Percentiles rank a stretch among this genome's conserved stretches.
phyloP scores from a whole-genome alignment of 2,113 vertebrate genomes.

The Tachysurus vachellii region DNA sequence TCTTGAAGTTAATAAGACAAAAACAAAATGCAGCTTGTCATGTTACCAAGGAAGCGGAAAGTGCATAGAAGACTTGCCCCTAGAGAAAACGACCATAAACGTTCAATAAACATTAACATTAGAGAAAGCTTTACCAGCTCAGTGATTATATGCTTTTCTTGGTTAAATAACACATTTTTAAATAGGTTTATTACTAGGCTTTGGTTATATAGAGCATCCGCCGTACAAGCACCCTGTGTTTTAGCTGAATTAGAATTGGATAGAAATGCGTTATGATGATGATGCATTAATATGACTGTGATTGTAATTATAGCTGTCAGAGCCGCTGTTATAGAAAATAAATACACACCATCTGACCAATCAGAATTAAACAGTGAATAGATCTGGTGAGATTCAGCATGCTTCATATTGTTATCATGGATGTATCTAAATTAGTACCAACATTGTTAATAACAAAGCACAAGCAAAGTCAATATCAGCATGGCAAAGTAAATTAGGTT shows the following conservation, averaged over 20 bases:
- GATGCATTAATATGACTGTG: background rate
- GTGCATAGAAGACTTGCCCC: background rate
- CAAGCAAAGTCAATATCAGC: too few species aligned
- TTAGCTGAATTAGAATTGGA: background rate
- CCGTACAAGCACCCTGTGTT: background rate
- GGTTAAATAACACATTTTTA: background rate
- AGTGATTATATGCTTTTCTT: background rate
- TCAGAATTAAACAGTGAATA: background rate
- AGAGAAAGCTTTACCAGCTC: background rate
- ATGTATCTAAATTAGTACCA: background rate
- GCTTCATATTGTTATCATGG: background rate
- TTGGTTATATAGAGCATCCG: background rate
- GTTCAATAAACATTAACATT: background rate
- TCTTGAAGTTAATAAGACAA: background rate
- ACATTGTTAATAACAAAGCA: background rate
- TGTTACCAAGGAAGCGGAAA: background rate
- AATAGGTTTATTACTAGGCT: background rate
- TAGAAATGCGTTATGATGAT: background rate
- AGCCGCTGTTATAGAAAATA: background rate
- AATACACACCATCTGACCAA: background rate
- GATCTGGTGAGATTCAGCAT: background rate
- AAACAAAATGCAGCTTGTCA: background rate
- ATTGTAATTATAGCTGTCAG: background rate
- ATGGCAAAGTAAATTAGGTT: too few species aligned
- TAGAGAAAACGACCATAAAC: background rate